Percentiles rank a stretch among this genome's conserved stretches.
phyloP scores from a whole-genome alignment of 1,140 invertebrate genomes.

The Phymorhynchus buccinoides region DNA sequence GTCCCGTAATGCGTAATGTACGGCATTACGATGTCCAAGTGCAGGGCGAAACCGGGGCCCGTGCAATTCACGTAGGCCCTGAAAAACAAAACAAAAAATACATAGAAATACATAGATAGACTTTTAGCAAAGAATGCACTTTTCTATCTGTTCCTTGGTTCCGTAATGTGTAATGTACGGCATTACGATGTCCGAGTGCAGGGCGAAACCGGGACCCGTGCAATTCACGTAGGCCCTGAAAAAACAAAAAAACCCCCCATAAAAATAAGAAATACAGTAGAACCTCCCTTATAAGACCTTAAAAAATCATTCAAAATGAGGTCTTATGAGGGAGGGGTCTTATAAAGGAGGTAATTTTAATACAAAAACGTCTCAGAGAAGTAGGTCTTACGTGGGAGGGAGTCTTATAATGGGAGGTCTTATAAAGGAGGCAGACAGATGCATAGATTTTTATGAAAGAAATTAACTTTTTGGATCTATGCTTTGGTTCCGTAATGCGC shows the following conservation, averaged over 20 bases:
- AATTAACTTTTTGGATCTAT: constrained; percentile 74
- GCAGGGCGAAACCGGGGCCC: constrained; percentile 74
- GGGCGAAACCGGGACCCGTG: constrained; percentile 73
- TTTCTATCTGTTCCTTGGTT: constrained; percentile 73
- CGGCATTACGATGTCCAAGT: constrained; percentile 76
- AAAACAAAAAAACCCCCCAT: no score
- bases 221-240: constrained; percentile 74
- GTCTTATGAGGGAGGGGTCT: no score
- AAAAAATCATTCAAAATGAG: no score
- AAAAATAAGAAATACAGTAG: no score
- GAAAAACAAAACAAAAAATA: no score
- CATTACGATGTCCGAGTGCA: constrained; percentile 76
- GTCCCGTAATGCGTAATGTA: constrained; percentile 75
- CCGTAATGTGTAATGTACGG: constrained; percentile 75
- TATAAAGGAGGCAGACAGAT: no score
- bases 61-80: constrained; percentile 73
- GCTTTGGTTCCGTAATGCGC: constrained; percentile 74
- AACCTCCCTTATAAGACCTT: no score
- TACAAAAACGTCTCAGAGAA: no score
- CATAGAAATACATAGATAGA: no score
- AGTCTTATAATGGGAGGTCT: no score
- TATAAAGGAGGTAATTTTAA: no score
- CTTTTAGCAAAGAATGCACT: constrained; percentile 73
- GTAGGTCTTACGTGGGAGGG: no score
- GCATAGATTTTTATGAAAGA: constrained; percentile 72